Percentiles rank a stretch among this genome's conserved stretches.
Evolutionary conservation across 2,113 vertebrate genomes (phyloP).

Genomic region (Bostrychus sinensis): DNA sequence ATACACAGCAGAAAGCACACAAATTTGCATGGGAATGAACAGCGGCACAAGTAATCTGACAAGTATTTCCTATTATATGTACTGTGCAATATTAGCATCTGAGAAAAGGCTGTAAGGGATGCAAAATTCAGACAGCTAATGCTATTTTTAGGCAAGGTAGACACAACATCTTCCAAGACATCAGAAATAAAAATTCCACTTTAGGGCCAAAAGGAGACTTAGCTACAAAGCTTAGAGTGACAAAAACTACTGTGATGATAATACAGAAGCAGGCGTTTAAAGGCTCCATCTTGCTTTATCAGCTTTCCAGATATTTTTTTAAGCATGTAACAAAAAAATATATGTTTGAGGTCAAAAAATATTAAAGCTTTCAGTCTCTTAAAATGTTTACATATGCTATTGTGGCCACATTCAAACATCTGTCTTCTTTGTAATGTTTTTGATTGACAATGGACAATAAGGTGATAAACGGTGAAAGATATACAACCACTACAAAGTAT

Average conservation of each 20-base stretch:
- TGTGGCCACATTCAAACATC: conserved; percentile 20
- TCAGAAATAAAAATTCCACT: conserved; percentile 53
- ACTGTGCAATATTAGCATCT: conserved; percentile 59
- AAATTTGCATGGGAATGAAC: conserved; percentile 42
- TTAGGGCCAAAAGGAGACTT: conserved; percentile 34
- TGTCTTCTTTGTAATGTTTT: conserved; percentile 18
- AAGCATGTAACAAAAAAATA: conserved; percentile 31
- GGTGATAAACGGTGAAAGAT: conserved; percentile 12
- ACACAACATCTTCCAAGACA: conserved; percentile 48
- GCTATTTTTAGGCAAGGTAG: conserved; percentile 57
- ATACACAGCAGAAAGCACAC: conserved; percentile 23
- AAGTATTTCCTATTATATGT: conserved; percentile 40
- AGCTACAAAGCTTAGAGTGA: conserved; percentile 48
- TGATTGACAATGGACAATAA: conserved; percentile 23
- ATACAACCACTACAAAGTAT: conserved; percentile 37
- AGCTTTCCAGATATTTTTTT: conserved; percentile 28
- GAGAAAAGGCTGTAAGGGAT: conserved; percentile 41
- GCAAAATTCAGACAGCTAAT: conserved; percentile 60
- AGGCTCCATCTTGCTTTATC: conserved; percentile 60
- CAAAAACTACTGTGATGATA: conserved; percentile 32
- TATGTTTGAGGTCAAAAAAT: conserved; percentile 28
- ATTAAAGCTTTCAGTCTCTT: conserved; percentile 55
- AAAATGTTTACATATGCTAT: conserved; percentile 19
- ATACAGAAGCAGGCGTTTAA: conserved; percentile 45
- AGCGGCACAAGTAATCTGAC: conserved; percentile 30